These are phyloP conservation scores for Acronicta leporina DNA, from an alignment of 2,888 invertebrate species.

Conservation along the genomic window DNA sequence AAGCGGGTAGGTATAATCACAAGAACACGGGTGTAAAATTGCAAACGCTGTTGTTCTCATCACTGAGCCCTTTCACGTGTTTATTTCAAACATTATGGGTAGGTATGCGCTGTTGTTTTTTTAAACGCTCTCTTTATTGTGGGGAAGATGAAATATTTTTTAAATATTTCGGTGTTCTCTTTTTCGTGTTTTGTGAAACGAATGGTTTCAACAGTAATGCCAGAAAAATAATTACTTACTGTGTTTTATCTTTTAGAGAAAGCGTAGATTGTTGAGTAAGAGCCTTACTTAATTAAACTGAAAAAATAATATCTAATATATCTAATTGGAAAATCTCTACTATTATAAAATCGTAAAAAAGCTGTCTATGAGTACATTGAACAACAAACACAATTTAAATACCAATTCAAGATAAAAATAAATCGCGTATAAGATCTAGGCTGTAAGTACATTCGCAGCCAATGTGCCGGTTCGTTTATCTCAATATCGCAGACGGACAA, in stretches of 20 bases:
- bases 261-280: too few relatives aligned
- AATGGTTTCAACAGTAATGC: constrained; percentile 2
- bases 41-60: constrained; percentile 62
- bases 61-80: constrained; percentile 60
- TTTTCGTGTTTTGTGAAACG: constrained; percentile 21
- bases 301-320: too few relatives aligned
- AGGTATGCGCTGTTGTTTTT: constrained; percentile 60
- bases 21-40: constrained; percentile 55
- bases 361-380: too few relatives aligned
- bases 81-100: constrained; percentile 61
- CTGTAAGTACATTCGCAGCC: constrained; percentile 52
- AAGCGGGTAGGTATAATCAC: constrained; percentile 43
- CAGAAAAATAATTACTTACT: neutral
- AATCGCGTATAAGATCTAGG: constrained; percentile 39
- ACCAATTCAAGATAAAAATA: constrained; percentile 34
- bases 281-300: too few relatives aligned
- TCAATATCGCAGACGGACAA: constrained; percentile 75
- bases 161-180: constrained; percentile 16
- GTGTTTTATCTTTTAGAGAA: constrained; percentile 3
- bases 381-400: neutral
- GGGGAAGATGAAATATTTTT: constrained; percentile 34
- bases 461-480: constrained; percentile 83
- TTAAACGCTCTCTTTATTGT: constrained; percentile 52
- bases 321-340: too few relatives aligned
- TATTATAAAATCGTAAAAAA: too few relatives aligned